Conservation (phyloP, 2,113 vertebrate species). For the Chiloscyllium plagiosum region DNA sequence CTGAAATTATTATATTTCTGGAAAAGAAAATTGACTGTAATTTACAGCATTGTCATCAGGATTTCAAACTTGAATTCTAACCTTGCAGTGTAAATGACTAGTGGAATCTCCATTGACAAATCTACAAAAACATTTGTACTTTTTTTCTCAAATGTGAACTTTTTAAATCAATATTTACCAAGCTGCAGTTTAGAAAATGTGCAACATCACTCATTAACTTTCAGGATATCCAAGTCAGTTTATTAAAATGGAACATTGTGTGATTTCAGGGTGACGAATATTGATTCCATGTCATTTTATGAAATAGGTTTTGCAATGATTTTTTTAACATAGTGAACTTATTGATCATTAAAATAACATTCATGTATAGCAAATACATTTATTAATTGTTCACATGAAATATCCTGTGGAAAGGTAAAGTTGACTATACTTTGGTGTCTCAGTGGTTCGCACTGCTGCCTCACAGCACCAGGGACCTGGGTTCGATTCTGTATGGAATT, state of each 20-base stretch:
- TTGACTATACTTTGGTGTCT: not conserved
- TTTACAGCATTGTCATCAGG: too few species aligned
- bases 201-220: not conserved
- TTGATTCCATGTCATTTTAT: not conserved
- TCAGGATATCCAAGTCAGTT: not conserved
- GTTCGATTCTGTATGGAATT: too few species aligned
- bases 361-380: not conserved
- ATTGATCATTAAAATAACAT: not conserved
- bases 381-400: not conserved
- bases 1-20: too few species aligned
- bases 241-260: not conserved
- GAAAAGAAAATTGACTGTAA: not conserved
- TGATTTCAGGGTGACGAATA: not conserved
- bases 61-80: not conserved
- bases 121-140: not conserved
- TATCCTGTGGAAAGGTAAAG: not conserved
- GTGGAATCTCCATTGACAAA: not conserved
- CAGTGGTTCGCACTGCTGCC: too few species aligned
- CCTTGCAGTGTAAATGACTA: not conserved
- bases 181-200: not conserved
- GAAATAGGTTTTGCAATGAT: not conserved
- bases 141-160: not conserved
- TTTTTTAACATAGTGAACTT: not conserved
- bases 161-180: not conserved
- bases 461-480: too few species aligned